Percentiles rank a stretch among this genome's conserved stretches.
phyloP scores from a whole-genome alignment of 2,888 invertebrate species.

The Drosophila leonis region DNA sequence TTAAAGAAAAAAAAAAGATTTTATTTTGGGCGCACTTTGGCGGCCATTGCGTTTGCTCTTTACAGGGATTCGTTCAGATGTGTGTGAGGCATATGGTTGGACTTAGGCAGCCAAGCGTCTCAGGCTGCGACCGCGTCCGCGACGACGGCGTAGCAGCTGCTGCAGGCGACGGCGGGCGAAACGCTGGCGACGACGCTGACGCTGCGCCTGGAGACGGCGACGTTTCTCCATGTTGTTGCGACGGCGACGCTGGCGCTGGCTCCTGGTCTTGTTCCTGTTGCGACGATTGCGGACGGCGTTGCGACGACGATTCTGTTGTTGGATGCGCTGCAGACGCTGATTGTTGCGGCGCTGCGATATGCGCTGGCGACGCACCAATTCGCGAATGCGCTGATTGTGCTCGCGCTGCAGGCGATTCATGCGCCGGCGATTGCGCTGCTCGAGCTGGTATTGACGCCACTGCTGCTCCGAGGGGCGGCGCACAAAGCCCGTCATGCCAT shows the following conservation, averaged over 20 bases:
- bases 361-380: constrained; percentile 61
- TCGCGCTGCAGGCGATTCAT: constrained; percentile 61
- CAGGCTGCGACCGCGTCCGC: constrained; percentile 44
- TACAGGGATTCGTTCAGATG: constrained; percentile 18
- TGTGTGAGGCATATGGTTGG: not conserved
- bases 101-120: not conserved
- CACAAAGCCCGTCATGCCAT: constrained; percentile 9
- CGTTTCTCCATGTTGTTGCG: constrained; percentile 39
- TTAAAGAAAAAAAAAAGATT: constrained; percentile 33
- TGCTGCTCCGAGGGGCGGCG: constrained; percentile 55
- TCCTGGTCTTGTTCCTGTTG: constrained; percentile 33
- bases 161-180: constrained; percentile 49
- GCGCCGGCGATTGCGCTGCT: constrained; percentile 67
- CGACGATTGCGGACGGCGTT: constrained; percentile 44
- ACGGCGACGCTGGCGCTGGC: constrained; percentile 43
- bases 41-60: constrained; percentile 36
- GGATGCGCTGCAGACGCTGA: constrained; percentile 47
- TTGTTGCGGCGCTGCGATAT: constrained; percentile 48
- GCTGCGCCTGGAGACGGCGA: constrained; percentile 40
- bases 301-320: constrained; percentile 49
- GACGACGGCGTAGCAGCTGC: constrained; percentile 53
- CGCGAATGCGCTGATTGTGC: constrained; percentile 57
- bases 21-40: constrained; percentile 45
- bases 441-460: constrained; percentile 66
- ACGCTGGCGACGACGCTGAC: constrained; percentile 53